Evolutionary conservation across 37 sponge, comb jelly and placozoan species (phyloP).

Genomic region (Geodia barretti): DNA sequence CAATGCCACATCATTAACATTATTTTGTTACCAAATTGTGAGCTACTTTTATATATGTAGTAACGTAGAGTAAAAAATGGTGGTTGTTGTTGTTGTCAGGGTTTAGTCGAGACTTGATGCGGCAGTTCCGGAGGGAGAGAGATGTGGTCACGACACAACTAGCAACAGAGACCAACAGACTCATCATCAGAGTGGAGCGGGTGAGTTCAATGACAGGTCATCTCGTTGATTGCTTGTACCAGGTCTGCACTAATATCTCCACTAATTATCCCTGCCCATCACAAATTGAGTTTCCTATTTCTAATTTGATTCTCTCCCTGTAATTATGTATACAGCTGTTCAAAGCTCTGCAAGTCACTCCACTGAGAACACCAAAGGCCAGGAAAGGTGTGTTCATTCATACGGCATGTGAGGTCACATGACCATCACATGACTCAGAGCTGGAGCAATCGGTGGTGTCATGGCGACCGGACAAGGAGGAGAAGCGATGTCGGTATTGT

Average conservation of each 20-base stretch:
- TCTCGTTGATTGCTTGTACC: no score
- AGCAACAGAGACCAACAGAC: conserved; percentile 68
- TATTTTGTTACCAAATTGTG: no score
- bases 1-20: no score
- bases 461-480: conserved; percentile 72
- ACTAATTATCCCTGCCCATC: no score
- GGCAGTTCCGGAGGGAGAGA: conserved; percentile 28
- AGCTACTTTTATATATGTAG: no score
- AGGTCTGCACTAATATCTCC: no score
- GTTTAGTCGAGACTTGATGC: neutral
- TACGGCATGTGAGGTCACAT: neutral
- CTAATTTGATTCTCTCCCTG: no score
- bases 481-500: conserved; percentile 57
- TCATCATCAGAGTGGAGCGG: conserved; percentile 73
- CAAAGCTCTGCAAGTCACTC: conserved; percentile 13
- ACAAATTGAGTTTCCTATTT: no score
- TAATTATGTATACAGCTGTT: conserved; percentile 57
- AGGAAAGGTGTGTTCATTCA: conserved; percentile 34
- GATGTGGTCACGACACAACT: conserved; percentile 19
- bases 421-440: conserved; percentile 21
- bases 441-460: conserved; percentile 72
- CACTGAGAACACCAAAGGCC: conserved; percentile 30
- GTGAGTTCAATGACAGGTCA: conserved; percentile 11
- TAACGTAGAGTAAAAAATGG: no score
- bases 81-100: conserved; percentile 39